Evolutionary conservation across 2,113 vertebrate genomes (phyloP).

Genomic region (Acanthisitta chloris): DNA sequence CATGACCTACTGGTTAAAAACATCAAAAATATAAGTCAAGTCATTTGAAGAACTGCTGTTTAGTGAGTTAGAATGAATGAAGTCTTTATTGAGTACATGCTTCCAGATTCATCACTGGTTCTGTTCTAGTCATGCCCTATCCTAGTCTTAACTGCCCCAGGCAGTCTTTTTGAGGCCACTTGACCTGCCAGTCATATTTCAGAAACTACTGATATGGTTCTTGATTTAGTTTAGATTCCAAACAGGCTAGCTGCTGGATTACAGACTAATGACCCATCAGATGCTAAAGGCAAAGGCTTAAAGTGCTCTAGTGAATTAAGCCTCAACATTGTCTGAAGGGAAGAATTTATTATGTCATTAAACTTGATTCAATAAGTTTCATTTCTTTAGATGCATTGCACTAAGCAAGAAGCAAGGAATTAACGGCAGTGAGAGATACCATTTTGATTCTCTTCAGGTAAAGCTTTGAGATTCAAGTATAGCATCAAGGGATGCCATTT

Average conservation of each 20-base stretch:
- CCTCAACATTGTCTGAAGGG: slow-evolving; percentile 73
- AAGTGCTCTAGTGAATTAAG: slow-evolving; percentile 81
- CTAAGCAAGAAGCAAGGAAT: slow-evolving; percentile 55
- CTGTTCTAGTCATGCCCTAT: slow-evolving; percentile 66
- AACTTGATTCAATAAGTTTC: slow-evolving; percentile 79
- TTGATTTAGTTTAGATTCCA: slow-evolving; percentile 78
- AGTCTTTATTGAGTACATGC: slow-evolving; percentile 72
- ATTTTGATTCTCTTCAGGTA: slow-evolving; percentile 64
- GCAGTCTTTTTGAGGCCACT: slow-evolving; percentile 78
- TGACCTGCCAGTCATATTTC: slow-evolving; percentile 81
- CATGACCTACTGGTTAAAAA: slow-evolving; percentile 73
- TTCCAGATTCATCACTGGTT: slow-evolving; percentile 70
- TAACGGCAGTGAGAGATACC: slow-evolving; percentile 15
- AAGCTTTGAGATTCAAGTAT: background rate
- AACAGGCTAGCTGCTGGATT: slow-evolving; percentile 75
- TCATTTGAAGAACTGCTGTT: slow-evolving; percentile 74
- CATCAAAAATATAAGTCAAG: slow-evolving; percentile 70
- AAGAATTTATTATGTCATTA: slow-evolving; percentile 82
- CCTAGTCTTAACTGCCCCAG: slow-evolving; percentile 71
- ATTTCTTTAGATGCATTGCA: slow-evolving; percentile 64
- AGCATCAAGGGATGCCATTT: slow-evolving; percentile 8
- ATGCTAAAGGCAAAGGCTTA: slow-evolving; percentile 81
- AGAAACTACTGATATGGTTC: slow-evolving; percentile 77
- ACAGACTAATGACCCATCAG: slow-evolving; percentile 82
- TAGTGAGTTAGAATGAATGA: slow-evolving; percentile 78